Percentiles rank a stretch among this genome's conserved stretches.
These are phyloP conservation scores for Syngnathus rostellatus DNA, from an alignment of 2,797 vertebrate species.

Conservation along the genomic window DNA sequence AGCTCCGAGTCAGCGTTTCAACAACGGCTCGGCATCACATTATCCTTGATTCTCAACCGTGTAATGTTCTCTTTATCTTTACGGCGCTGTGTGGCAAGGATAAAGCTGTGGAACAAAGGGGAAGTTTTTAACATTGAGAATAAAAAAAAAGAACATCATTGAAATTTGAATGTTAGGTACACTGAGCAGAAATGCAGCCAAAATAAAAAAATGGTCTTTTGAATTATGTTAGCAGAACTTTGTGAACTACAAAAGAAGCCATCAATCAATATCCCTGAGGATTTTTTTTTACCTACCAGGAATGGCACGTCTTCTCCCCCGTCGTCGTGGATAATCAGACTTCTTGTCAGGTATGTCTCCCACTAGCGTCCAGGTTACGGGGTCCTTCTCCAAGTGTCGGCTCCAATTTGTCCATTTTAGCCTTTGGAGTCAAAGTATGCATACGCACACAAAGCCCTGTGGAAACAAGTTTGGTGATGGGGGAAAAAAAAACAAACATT, in stretches of 20 bases:
- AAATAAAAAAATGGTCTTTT: not conserved
- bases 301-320: slow-evolving; percentile 7
- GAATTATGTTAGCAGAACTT: not conserved
- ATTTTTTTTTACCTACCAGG: slow-evolving; percentile 14
- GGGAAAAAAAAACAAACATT: slow-evolving; percentile 10
- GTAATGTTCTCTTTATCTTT: slow-evolving; percentile 14
- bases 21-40: slow-evolving; percentile 11
- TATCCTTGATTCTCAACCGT: slow-evolving; percentile 12
- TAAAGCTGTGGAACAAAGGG: not conserved
- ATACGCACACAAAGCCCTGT: slow-evolving; percentile 4
- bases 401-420: slow-evolving; percentile 47
- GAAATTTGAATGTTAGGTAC: no score
- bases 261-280: slow-evolving; percentile 26
- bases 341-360: slow-evolving; percentile 22
- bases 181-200: no score
- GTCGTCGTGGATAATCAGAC: slow-evolving; percentile 21
- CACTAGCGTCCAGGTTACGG: slow-evolving; percentile 27
- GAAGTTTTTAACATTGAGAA: no score
- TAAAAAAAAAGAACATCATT: no score
- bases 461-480: not conserved
- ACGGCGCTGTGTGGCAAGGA: not conserved
- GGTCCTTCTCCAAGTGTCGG: slow-evolving; percentile 37
- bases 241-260: slow-evolving; percentile 21
- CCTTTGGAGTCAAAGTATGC: slow-evolving; percentile 34
- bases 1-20: slow-evolving; percentile 28